A percentile compares a stretch with the other conserved stretches of the same genome.
Evolutionary conservation across 2,888 invertebrate species (phyloP).

Genomic region (Rhagonycha fulva): DNA sequence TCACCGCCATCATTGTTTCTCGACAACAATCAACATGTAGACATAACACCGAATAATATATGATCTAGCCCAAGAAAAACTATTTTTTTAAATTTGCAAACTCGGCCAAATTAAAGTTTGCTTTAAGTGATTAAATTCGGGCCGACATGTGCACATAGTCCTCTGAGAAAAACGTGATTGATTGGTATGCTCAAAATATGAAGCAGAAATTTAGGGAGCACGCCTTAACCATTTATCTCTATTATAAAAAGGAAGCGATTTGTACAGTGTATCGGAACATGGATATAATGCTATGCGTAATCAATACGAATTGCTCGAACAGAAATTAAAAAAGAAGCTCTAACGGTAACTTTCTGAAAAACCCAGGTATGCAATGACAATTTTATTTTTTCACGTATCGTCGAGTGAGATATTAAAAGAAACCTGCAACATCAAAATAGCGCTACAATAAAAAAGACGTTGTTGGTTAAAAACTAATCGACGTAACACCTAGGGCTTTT

Average conservation of each 20-base stretch:
- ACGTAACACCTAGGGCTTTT: slow-evolving; percentile 6
- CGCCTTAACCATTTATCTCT: slow-evolving; percentile 33
- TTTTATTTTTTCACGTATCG: neutral
- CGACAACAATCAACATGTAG: neutral
- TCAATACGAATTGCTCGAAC: slow-evolving; percentile 11
- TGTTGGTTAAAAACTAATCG: neutral
- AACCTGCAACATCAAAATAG: neutral
- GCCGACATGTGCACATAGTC: slow-evolving; percentile 29
- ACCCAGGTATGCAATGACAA: neutral
- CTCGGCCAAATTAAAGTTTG: slow-evolving; percentile 21
- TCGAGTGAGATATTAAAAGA: neutral
- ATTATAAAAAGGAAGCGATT: slow-evolving; percentile 36
- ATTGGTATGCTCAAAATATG: slow-evolving; percentile 29
- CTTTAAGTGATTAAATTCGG: slow-evolving; percentile 31
- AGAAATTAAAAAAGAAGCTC: slow-evolving; percentile 4
- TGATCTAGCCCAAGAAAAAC: neutral
- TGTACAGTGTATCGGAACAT: slow-evolving; percentile 23
- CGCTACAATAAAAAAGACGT: neutral
- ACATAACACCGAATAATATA: too few relatives aligned
- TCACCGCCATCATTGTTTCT: neutral
- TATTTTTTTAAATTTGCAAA: neutral
- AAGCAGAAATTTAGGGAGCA: slow-evolving; percentile 28
- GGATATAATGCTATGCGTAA: slow-evolving; percentile 12
- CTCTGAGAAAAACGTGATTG: slow-evolving; percentile 30
- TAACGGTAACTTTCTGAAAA: neutral